Evolutionary conservation across 2,113 vertebrate species (phyloP).

Genomic region (Daubentonia madagascariensis): DNA sequence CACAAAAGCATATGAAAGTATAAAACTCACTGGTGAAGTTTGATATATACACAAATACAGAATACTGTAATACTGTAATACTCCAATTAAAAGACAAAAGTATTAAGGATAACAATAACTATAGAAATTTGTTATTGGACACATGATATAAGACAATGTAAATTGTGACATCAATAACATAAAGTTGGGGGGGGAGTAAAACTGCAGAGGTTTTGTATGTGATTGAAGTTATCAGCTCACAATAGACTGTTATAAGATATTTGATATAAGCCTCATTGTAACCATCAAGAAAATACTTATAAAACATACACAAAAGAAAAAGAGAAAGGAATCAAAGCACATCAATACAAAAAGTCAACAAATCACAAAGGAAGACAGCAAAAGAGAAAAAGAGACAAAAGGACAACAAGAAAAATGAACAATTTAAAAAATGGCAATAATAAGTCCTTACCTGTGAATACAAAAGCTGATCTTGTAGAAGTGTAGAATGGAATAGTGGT

Average conservation of each 20-base stretch:
- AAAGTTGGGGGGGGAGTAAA: neutral
- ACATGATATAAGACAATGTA: neutral
- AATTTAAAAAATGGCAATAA: neutral
- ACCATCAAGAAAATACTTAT: neutral
- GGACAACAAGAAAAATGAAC: neutral
- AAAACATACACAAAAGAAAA: neutral
- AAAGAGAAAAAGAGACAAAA: neutral
- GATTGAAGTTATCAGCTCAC: neutral
- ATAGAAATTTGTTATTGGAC: neutral
- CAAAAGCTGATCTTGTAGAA: neutral
- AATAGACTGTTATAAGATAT: neutral
- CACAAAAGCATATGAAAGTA: neutral
- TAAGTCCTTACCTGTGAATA: neutral
- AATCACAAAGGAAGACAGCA: neutral
- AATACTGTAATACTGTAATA: neutral
- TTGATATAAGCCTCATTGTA: neutral
- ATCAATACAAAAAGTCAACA: neutral
- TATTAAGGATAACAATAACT: neutral
- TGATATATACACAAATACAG: neutral
- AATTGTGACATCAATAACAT: neutral
- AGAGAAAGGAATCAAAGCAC: neutral
- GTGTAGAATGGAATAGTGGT: neutral
- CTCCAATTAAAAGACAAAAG: neutral
- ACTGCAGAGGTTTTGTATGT: neutral
- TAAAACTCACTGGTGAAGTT: neutral